phyloP scores from a whole-genome alignment of 2,797 vertebrate genomes.

The Epinephelus awoara region DNA sequence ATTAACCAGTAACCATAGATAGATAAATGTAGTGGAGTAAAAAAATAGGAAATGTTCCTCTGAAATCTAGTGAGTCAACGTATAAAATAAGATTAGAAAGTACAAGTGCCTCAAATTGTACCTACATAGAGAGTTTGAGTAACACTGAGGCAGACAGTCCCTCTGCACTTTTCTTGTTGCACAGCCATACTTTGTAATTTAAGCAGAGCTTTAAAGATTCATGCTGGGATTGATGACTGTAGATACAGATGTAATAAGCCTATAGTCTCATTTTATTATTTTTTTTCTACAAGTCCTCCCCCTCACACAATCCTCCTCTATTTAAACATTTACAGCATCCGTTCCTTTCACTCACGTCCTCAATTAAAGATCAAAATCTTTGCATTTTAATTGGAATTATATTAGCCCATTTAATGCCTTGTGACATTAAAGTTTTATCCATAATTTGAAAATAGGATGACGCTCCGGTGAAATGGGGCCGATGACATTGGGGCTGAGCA shows the following conservation, averaged over 20 bases:
- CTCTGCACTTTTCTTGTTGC: neutral
- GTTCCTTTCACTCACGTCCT: conserved; percentile 29
- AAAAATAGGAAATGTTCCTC: neutral
- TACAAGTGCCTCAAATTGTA: neutral
- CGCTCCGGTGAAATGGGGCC: conserved; percentile 9
- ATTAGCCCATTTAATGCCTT: conserved; percentile 43
- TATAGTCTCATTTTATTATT: conserved; percentile 16
- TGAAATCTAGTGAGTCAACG: neutral
- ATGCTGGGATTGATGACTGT: conserved; percentile 33
- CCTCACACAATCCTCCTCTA: conserved; percentile 9
- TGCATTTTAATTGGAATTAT: conserved; percentile 66
- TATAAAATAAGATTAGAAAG: neutral
- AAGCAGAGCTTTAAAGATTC: conserved; percentile 33
- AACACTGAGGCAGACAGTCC: neutral
- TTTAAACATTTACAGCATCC: conserved; percentile 61
- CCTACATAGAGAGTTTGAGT: neutral
- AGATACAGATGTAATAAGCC: conserved; percentile 34
- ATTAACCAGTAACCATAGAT: neutral
- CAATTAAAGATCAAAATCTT: conserved; percentile 60
- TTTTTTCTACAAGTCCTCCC: conserved; percentile 8
- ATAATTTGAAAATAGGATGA: conserved; percentile 43
- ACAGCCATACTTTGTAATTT: conserved; percentile 15
- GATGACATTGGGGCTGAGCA: conserved; percentile 24
- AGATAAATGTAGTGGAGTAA: neutral
- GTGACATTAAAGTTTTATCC: conserved; percentile 45